These are phyloP conservation scores for Plotosus lineatus DNA, from an alignment of 2,113 vertebrate genomes.

Conservation along the genomic window DNA sequence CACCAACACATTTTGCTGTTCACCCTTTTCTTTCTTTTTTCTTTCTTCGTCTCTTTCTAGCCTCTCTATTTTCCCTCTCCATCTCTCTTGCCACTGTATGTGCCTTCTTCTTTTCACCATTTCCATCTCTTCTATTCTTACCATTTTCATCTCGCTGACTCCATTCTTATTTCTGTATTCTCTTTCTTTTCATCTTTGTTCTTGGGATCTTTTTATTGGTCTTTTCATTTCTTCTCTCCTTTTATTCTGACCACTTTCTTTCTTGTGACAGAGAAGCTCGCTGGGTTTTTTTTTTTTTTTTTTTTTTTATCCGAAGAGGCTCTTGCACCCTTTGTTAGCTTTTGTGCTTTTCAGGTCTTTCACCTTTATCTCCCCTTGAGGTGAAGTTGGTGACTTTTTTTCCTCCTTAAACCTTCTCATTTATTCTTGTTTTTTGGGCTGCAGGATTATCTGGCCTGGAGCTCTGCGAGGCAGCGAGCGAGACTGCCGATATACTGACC, in stretches of 20 bases:
- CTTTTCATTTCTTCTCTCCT: conserved; percentile 37
- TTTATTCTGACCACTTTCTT: conserved; percentile 32
- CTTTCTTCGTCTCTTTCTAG: conserved; percentile 15
- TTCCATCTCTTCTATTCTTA: not conserved
- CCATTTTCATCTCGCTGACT: conserved; percentile 21
- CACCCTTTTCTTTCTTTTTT: conserved; percentile 31
- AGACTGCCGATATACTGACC: conserved; percentile 42
- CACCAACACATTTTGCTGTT: conserved; percentile 55
- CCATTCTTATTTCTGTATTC: conserved; percentile 24
- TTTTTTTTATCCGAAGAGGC: conserved; percentile 25
- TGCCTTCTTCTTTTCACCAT: not conserved
- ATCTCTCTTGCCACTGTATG: not conserved
- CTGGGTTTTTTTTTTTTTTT: too few relatives aligned
- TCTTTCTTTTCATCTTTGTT: conserved; percentile 47
- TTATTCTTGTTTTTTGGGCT: conserved; percentile 41
- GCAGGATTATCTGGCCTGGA: conserved; percentile 44
- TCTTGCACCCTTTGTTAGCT: conserved; percentile 53
- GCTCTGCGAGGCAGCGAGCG: conserved; percentile 30
- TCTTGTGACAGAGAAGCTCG: conserved; percentile 57
- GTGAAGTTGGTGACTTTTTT: conserved; percentile 64
- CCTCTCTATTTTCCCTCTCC: not conserved
- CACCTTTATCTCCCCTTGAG: conserved; percentile 60
- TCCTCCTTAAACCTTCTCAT: conserved; percentile 28
- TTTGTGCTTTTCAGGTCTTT: conserved; percentile 55
- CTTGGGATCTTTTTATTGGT: conserved; percentile 6